A percentile compares a stretch with the other conserved stretches of the same genome.
Conservation (phyloP, 2,113 vertebrate genomes). For the Pachycephala philippinensis region DNA sequence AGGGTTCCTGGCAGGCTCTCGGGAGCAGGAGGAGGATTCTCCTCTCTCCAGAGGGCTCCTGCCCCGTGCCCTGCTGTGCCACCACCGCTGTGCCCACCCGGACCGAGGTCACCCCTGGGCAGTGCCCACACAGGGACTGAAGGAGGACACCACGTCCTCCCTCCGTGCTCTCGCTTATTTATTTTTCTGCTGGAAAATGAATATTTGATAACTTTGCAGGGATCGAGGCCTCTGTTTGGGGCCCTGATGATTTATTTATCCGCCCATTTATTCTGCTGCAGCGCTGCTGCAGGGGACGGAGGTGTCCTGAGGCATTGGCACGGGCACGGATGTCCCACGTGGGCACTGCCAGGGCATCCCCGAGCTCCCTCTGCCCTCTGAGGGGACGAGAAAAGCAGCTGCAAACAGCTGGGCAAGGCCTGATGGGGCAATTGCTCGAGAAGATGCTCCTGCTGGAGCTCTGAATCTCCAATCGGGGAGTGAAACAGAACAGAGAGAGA, state of each 20-base stretch:
- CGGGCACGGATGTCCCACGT: neutral
- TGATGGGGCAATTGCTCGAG: neutral
- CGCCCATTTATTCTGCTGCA: neutral
- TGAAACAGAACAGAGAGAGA: neutral
- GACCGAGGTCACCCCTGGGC: neutral
- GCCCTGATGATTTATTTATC: constrained; percentile 29
- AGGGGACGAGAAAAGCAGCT: neutral
- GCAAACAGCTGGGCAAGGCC: neutral
- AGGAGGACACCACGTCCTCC: neutral
- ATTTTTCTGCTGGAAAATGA: constrained; percentile 4
- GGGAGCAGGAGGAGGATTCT: neutral
- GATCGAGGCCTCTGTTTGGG: neutral
- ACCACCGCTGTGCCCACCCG: neutral
- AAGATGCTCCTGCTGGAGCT: neutral
- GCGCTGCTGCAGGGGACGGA: neutral
- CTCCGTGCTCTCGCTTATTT: neutral
- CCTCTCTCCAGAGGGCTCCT: neutral
- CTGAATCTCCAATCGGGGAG: fast-evolving
- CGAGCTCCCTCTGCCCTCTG: neutral
- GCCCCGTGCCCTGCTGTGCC: neutral
- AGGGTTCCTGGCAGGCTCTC: neutral
- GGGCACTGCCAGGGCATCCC: neutral
- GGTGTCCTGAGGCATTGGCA: neutral
- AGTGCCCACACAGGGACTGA: neutral
- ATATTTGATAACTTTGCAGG: constrained; percentile 38